Evolutionary conservation across 2,888 invertebrate genomes (phyloP).

Genomic region (Eupithecia subumbrata): DNA sequence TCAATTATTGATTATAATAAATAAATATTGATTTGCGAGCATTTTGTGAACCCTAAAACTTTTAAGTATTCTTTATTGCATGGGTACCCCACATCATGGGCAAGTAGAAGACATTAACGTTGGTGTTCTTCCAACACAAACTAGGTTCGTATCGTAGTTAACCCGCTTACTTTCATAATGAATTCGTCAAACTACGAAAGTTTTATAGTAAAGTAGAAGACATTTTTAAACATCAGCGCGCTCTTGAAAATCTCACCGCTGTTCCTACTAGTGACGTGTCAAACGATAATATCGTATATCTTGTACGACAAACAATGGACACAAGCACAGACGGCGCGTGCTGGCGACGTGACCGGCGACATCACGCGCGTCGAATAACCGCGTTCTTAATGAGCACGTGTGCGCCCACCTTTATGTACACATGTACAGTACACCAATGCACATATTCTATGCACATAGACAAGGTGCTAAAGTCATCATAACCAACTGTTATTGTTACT

Average conservation of each 20-base stretch:
- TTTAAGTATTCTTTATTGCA: background rate
- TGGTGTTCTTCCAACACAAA: no score
- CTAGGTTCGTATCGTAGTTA: no score
- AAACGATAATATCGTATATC: conserved; percentile 4
- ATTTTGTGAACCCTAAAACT: background rate
- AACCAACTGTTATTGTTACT: background rate
- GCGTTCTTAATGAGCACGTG: conserved; percentile 73
- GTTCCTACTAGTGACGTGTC: background rate
- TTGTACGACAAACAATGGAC: conserved; percentile 5
- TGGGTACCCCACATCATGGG: no score
- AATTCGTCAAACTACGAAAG: no score
- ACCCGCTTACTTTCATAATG: no score
- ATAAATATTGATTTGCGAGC: background rate
- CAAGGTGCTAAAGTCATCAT: background rate
- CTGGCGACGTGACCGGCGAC: conserved; percentile 71
- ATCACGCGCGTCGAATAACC: conserved; percentile 75
- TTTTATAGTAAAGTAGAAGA: no score
- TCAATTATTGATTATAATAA: no score
- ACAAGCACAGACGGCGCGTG: conserved; percentile 63
- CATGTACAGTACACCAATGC: background rate
- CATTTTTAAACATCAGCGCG: no score
- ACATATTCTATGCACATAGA: background rate
- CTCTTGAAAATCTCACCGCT: background rate
- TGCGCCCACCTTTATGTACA: conserved; percentile 58
- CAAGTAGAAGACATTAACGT: no score